Evolutionary conservation across 2,888 invertebrate genomes (phyloP).

Genomic region (Villa cingulata): DNA sequence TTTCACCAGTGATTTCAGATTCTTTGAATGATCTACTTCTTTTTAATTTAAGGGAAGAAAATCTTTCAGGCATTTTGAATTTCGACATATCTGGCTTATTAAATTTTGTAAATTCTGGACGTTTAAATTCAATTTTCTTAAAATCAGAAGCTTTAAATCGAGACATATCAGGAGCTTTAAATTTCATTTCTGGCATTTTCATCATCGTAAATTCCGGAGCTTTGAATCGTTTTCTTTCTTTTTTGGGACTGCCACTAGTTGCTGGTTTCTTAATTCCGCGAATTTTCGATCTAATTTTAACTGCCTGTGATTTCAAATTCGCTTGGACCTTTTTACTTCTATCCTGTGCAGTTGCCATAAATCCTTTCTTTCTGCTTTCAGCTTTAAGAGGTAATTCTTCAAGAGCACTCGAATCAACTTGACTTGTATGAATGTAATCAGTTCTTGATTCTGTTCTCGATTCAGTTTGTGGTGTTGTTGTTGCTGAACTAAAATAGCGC

Average conservation of each 20-base stretch:
- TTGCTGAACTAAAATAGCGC: conserved; percentile 44
- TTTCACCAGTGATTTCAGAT: conserved; percentile 17
- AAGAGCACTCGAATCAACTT: conserved; percentile 52
- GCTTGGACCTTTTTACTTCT: conserved; percentile 47
- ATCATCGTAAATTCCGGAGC: conserved; percentile 34
- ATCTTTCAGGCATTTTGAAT: conserved; percentile 47
- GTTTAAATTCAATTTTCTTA: conserved; percentile 25
- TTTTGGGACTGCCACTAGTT: conserved; percentile 29
- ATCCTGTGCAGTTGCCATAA: conserved; percentile 38
- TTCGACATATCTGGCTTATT: conserved; percentile 46
- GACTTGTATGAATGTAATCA: conserved; percentile 51
- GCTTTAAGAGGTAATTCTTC: conserved; percentile 49
- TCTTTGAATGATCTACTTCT: conserved; percentile 36
- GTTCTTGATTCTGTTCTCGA: conserved; percentile 46
- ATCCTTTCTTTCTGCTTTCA: conserved; percentile 40
- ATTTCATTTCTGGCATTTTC: conserved; percentile 33
- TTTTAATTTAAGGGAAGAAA: conserved; percentile 46
- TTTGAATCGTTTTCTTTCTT: conserved; percentile 30
- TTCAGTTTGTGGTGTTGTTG: conserved; percentile 40
- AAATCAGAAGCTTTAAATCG: conserved; percentile 27
- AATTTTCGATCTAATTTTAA: conserved; percentile 54
- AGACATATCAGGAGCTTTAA: conserved; percentile 38
- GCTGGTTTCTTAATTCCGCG: conserved; percentile 44
- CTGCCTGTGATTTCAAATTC: conserved; percentile 55
- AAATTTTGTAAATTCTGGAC: conserved; percentile 36